These are phyloP conservation scores for Rhinopomastus cyanomelas DNA, from an alignment of 2,113 vertebrate genomes.

Conservation along the genomic window DNA sequence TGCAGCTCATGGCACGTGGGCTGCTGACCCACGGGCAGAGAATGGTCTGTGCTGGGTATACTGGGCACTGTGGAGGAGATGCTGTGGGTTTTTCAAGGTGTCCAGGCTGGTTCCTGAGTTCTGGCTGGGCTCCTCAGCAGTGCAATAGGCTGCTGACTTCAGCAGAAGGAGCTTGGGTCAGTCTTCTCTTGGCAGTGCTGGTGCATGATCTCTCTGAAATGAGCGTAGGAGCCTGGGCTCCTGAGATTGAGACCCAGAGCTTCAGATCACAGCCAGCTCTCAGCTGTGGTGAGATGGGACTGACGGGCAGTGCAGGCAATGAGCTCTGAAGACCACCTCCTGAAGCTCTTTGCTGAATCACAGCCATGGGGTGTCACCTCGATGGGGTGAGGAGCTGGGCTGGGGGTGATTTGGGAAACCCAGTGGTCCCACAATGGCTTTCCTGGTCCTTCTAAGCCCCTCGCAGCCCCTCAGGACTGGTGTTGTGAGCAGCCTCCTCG, in stretches of 20 bases:
- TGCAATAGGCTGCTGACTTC: slow-evolving; percentile 22
- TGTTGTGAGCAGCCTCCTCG: neutral
- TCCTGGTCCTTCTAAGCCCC: neutral
- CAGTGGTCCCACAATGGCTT: too few relatives aligned
- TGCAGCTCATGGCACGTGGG: neutral
- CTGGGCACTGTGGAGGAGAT: neutral
- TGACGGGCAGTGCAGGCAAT: neutral
- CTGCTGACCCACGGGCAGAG: neutral
- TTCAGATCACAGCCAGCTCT: neutral
- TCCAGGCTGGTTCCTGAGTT: neutral
- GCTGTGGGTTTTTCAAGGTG: neutral
- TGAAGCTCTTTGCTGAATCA: neutral
- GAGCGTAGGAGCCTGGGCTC: neutral
- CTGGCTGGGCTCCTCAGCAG: neutral
- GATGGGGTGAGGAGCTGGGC: neutral
- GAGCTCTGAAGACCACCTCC: neutral
- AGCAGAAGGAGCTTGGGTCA: neutral
- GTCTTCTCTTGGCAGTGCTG: neutral
- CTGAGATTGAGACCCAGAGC: neutral
- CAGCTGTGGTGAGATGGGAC: neutral
- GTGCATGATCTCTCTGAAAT: neutral
- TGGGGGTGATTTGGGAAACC: neutral
- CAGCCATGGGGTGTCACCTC: neutral
- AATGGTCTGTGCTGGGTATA: neutral
- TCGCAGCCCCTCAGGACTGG: neutral